A percentile compares a stretch with the other conserved stretches of the same genome.
phyloP scores from a whole-genome alignment of 1,140 invertebrate genomes.

The Potamilus streckersoni region DNA sequence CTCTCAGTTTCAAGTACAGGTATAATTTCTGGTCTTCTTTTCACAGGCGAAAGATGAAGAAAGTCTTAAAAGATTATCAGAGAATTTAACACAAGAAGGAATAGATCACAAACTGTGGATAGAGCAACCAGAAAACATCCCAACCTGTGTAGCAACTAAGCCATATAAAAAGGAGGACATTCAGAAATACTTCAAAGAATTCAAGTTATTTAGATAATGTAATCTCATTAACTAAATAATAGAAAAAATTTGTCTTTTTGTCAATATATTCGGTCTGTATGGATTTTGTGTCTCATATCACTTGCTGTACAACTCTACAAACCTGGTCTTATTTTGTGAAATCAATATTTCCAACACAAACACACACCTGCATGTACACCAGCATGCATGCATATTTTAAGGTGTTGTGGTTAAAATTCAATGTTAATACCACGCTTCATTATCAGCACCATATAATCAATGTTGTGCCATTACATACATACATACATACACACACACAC shows the following conservation, averaged over 20 bases:
- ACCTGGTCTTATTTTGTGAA: neutral
- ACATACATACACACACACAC: too few species aligned
- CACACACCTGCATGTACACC: neutral
- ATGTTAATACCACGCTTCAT: too few species aligned
- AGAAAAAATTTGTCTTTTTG: neutral
- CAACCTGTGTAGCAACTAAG: constrained; percentile 93
- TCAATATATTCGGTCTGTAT: neutral
- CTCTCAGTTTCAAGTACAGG: neutral
- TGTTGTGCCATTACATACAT: too few species aligned
- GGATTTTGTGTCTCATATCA: neutral
- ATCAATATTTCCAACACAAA: neutral
- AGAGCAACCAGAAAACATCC: constrained; percentile 96
- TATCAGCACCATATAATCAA: too few species aligned
- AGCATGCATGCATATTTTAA: too few species aligned
- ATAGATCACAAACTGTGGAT: constrained; percentile 95
- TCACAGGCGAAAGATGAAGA: constrained; percentile 81
- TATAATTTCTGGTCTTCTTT: constrained; percentile 47
- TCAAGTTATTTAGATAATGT: constrained; percentile 82
- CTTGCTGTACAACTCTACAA: neutral
- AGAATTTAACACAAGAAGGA: constrained; percentile 77
- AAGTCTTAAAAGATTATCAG: constrained; percentile 76
- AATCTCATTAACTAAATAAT: neutral
- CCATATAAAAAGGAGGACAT: constrained; percentile 90
- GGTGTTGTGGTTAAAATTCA: too few species aligned
- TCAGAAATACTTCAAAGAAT: constrained; percentile 87